phyloP scores from a whole-genome alignment of 2,797 vertebrate species.

The Gallinago nigripennis region DNA sequence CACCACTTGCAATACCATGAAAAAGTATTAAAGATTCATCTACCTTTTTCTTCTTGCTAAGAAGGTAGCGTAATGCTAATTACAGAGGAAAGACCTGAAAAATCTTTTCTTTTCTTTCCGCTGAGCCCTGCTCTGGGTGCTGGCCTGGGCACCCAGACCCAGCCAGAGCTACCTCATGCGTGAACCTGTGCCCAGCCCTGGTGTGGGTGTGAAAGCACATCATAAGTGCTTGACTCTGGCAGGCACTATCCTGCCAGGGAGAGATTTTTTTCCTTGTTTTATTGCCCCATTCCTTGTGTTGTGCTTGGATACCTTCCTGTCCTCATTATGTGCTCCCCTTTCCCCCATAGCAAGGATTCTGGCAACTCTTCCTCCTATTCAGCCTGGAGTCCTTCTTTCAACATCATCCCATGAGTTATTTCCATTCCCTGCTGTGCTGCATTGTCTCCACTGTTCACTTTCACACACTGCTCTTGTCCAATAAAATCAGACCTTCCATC shows the following conservation, averaged over 20 bases:
- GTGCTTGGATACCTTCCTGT: not conserved
- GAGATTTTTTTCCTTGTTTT: not conserved
- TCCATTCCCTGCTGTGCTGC: not conserved
- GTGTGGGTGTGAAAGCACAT: not conserved
- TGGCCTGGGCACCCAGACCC: not conserved
- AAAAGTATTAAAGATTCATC: not conserved
- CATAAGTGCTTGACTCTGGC: not conserved
- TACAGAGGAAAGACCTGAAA: not conserved
- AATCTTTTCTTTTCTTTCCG: not conserved
- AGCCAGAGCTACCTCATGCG: not conserved
- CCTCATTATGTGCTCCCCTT: not conserved
- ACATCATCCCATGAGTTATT: not conserved
- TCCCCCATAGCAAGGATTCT: not conserved
- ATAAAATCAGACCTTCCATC: conserved; percentile 36
- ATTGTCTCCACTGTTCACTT: not conserved
- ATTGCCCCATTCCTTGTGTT: not conserved
- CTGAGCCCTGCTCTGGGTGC: not conserved
- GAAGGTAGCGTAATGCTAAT: not conserved
- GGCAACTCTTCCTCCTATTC: not conserved
- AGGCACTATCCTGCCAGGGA: not conserved
- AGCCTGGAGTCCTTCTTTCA: not conserved
- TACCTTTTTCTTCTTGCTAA: not conserved
- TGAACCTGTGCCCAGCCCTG: not conserved
- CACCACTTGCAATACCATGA: not conserved
- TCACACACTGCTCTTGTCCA: not conserved